phyloP scores from a whole-genome alignment of 2,113 vertebrate species.

The Solenodon paradoxus region DNA sequence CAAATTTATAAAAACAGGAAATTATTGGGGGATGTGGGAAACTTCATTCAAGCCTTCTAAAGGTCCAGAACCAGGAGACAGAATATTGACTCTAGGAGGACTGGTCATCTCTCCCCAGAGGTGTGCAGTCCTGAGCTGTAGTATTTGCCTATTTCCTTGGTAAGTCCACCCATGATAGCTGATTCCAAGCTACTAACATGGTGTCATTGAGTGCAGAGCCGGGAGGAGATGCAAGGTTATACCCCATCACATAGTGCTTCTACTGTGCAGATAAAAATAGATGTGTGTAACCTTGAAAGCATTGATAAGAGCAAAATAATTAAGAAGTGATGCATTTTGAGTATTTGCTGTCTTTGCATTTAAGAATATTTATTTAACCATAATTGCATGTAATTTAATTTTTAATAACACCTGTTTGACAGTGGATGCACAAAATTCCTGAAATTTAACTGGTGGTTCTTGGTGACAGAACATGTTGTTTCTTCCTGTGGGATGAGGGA shows the following conservation, averaged over 20 bases:
- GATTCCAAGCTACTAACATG: not conserved
- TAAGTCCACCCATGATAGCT: not conserved
- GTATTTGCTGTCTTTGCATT: not conserved
- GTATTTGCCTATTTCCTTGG: not conserved
- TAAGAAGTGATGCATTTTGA: not conserved
- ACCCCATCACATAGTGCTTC: not conserved
- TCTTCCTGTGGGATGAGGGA: accelerated
- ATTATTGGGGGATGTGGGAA: not conserved
- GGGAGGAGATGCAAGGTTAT: not conserved
- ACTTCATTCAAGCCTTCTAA: not conserved
- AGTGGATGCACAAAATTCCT: not conserved
- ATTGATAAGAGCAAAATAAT: not conserved
- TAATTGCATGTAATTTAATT: not conserved
- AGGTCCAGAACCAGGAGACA: not conserved
- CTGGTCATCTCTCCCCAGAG: not conserved
- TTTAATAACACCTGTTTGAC: not conserved
- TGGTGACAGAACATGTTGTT: not conserved
- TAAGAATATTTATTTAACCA: not conserved
- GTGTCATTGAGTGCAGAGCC: not conserved
- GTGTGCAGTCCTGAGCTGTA: not conserved
- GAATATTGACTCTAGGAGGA: no score
- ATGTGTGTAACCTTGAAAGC: not conserved
- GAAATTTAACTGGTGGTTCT: not conserved
- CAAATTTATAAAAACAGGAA: not conserved
- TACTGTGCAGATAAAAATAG: not conserved